Base-by-base conservation (phyloP, 2,888 invertebrate genomes). In the Oscheius sp. region DNA sequence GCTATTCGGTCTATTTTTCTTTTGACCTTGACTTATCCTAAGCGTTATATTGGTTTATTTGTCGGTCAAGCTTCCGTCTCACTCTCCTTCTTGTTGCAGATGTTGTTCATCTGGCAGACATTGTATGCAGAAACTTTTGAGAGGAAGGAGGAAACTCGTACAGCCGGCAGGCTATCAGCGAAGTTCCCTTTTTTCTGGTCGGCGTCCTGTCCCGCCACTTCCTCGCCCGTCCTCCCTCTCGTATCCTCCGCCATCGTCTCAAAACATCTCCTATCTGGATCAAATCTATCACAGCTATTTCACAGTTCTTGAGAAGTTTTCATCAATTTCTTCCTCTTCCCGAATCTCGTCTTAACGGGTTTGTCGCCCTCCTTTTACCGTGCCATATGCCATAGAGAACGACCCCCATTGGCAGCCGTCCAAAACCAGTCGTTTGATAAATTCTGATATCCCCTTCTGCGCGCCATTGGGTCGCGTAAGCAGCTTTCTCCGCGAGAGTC, bases 401-500 rank as follows among this genome's bases (percentile, higher is more conserved):
- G 55, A 16, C 21, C 9, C 18, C 43, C 7, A 5, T 29, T 66
- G 52, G 66, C 66, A 66, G 66, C 52, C 66, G 25, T 23, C 66
- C 66, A 66, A 55, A 61, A 66, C 66, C 66, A 29, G 66, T 66
- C 66, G 49, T 52, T 66, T 66, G 49, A 52, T 52, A 18, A 66
- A 66, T 66, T 66, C 66, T 66, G 66, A 66, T 66, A 66, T 66
- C 66, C 58, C n/a, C 66, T 41, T 23, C 63, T 25, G 52, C 66
- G 66, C 66, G 52, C 35, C 66, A 66, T 66, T 66, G 63, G 43
- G 63, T 63, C 49, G 52, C 66, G 49, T 29, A 66, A 66, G 66
- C 66, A 13, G 52, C 66, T 52, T 49, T 66, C 29, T n/a, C 61
- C 45, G 21, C 25, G 66, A 52, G 52, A 66, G 21, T 27, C 5